A percentile compares a stretch with the other conserved stretches of the same genome.
These are phyloP conservation scores for Bufotes viridis DNA, from an alignment of 2,797 vertebrate species.

Conservation along the genomic window DNA sequence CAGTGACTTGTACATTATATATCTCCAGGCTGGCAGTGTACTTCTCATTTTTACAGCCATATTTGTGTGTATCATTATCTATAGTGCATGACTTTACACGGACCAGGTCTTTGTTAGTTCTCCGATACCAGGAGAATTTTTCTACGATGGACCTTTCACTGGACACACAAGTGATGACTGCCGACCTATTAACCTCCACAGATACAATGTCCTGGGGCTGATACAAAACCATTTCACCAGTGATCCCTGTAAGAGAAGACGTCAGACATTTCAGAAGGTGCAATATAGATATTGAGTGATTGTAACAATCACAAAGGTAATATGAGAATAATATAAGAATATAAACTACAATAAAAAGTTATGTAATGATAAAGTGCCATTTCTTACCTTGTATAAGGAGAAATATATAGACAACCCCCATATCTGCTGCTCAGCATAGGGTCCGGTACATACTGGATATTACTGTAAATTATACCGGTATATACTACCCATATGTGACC, in stretches of 20 bases:
- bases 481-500: not conserved
- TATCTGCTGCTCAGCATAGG: not conserved
- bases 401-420: not conserved
- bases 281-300: not conserved
- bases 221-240: not conserved
- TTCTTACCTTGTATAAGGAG: not conserved
- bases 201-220: conserved; percentile 32
- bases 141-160: accelerated
- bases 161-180: not conserved
- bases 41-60: not conserved
- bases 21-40: not conserved
- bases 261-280: not conserved
- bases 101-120: not conserved
- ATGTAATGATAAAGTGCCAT: not conserved
- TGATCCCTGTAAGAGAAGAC: not conserved
- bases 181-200: accelerated
- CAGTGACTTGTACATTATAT: not conserved
- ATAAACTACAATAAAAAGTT: not conserved
- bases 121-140: accelerated
- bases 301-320: not conserved
- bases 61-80: not conserved
- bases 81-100: not conserved
- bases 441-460: not conserved
- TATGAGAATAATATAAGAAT: too few species aligned
- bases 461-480: not conserved